Evolutionary conservation across 1,140 invertebrate genomes (phyloP).

Genomic region (Drosophila bipectinata): DNA sequence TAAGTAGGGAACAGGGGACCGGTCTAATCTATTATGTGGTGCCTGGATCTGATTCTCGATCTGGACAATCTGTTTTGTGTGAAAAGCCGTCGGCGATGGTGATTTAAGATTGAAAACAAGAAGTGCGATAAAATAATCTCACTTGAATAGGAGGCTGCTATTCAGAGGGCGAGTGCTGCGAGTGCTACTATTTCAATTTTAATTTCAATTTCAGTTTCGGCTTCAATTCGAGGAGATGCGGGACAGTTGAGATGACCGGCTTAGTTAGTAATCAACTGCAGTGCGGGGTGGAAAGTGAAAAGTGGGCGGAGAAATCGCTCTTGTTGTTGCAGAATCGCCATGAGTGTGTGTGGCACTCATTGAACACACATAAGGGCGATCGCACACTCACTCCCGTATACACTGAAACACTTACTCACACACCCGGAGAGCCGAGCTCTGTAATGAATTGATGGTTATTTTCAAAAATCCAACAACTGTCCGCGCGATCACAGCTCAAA

Average conservation of each 20-base stretch:
- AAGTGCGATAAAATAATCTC: constrained; percentile 70
- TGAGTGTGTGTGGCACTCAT: neutral
- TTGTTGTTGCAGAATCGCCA: constrained; percentile 57
- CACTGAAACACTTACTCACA: constrained; percentile 22
- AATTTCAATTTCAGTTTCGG: neutral
- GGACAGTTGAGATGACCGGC: constrained; percentile 68
- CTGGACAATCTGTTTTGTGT: constrained; percentile 54
- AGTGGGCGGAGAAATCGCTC: constrained; percentile 43
- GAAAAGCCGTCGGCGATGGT: constrained; percentile 58
- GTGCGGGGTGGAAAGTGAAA: constrained; percentile 25
- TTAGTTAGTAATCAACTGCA: constrained; percentile 71
- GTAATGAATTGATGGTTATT: constrained; percentile 81
- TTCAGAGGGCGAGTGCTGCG: constrained; percentile 27
- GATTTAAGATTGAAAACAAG: constrained; percentile 68
- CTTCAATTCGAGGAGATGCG: constrained; percentile 58
- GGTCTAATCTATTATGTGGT: constrained; percentile 52
- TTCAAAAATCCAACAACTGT: constrained; percentile 83
- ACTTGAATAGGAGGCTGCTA: constrained; percentile 48
- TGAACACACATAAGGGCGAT: constrained; percentile 61
- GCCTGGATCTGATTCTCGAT: constrained; percentile 10
- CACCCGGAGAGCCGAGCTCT: constrained; percentile 27
- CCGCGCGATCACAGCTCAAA: constrained; percentile 79
- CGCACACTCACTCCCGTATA: constrained; percentile 9
- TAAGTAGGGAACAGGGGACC: constrained; percentile 16
- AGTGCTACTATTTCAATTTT: constrained; percentile 38